phyloP scores from a whole-genome alignment of 2,888 invertebrate species.

The Electrophaes corylata region DNA sequence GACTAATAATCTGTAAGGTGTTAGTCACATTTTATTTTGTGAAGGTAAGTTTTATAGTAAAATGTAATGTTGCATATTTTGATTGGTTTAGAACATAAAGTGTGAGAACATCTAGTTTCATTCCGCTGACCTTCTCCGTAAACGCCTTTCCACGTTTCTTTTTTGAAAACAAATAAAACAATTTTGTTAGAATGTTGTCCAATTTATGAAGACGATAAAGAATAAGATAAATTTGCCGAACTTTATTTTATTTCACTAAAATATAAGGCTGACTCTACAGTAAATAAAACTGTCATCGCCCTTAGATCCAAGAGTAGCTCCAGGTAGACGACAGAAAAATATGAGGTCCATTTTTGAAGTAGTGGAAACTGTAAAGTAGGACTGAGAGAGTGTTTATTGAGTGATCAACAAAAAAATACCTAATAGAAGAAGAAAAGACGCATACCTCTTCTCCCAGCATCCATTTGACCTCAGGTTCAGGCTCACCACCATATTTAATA shows the following conservation, averaged over 20 bases:
- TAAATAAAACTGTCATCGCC: not conserved
- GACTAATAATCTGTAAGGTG: conserved; percentile 47
- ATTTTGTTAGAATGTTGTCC: conserved; percentile 31
- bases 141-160: conserved; percentile 90
- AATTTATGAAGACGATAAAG: conserved; percentile 36
- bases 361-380: conserved; percentile 16
- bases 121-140: conserved; percentile 89
- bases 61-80: conserved; percentile 36
- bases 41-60: conserved; percentile 26
- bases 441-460: conserved; percentile 90
- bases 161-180: conserved; percentile 79
- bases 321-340: conserved; percentile 4
- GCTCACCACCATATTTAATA: conserved; percentile 98
- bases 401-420: not conserved
- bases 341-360: conserved; percentile 5
- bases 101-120: conserved; percentile 69
- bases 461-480: conserved; percentile 97
- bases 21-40: conserved; percentile 38
- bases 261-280: not conserved
- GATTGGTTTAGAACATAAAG: conserved; percentile 67
- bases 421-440: conserved; percentile 10
- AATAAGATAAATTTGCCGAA: not conserved
- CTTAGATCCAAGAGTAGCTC: conserved; percentile 1
- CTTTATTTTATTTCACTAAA: no score
- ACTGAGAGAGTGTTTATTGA: conserved; percentile 12